Base-by-base conservation (phyloP, 2,113 vertebrate genomes). In the Cyanoderma ruficeps region DNA sequence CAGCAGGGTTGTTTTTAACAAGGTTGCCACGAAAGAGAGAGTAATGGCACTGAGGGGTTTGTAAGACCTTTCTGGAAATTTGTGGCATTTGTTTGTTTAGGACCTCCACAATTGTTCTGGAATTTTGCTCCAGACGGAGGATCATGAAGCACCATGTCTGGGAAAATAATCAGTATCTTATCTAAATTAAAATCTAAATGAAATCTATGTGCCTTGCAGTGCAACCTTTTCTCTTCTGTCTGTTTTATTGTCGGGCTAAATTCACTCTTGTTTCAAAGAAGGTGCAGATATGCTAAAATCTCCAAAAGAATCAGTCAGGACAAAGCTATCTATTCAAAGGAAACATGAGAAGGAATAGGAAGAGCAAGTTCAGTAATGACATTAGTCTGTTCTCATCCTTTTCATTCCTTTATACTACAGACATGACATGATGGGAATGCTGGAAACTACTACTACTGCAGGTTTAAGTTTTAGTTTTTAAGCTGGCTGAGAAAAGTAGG, bases 121-220 rank as follows among this genome's bases (percentile, higher is more conserved):
- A 7, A 46, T 97, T 96, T 96, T 93, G 35, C 35, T 96, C 61
- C 46, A 77, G 87, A 95, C 14, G 69, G 64, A 92, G 65, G 68
- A 69, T 63, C 82, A 49, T 84, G 65, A 77, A 92, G 63, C 15
- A 3, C 10, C 7, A 3, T 72, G 74, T 53, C 77, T 85, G 67
- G 82, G 77, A 91, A 94, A 94, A 96, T 90, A 94, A 97, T 97
- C 83, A 96, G 79, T 70, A 91, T 96, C 42, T 96, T 97, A 97
- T 98, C 97, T 98, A 97, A 98, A 98, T 97, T 97, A 97, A 97
- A 98, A 98, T 98, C 97, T 97, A 98, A 97, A 98, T 97, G 84
- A 97, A 97, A 93, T 90, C 47, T 82, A 61, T 89, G 90, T 47
- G 81, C 57, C n/a, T 91, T 87, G 56, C 46, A 21, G 90, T 95